These are phyloP conservation scores for Pelusios castaneus DNA, from an alignment of 2,113 vertebrate genomes.

Conservation along the genomic window DNA sequence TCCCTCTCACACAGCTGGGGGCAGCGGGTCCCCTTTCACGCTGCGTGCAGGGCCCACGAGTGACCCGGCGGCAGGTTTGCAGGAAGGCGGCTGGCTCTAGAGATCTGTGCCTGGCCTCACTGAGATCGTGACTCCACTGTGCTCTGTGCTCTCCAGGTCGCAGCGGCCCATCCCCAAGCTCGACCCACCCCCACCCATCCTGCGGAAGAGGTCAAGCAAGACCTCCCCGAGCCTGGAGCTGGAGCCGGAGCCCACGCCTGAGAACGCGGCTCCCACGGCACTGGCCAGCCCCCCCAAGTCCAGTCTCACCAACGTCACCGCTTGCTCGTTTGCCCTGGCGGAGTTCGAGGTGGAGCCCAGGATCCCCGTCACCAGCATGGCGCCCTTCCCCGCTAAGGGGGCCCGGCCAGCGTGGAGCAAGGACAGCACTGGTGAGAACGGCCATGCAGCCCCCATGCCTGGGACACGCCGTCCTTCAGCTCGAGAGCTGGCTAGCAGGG, in stretches of 20 bases:
- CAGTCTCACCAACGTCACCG: constrained; percentile 77
- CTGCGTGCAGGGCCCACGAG: background rate
- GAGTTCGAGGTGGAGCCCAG: constrained; percentile 75
- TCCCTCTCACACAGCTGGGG: background rate
- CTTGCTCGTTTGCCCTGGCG: constrained; percentile 73
- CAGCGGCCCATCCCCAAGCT: constrained; percentile 83
- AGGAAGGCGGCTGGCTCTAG: background rate
- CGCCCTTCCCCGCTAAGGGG: constrained; percentile 74
- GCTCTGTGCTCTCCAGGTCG: constrained; percentile 42
- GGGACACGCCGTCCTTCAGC: constrained; percentile 44
- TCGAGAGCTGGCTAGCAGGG: background rate
- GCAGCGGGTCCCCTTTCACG: background rate
- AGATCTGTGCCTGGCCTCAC: background rate
- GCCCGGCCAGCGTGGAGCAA: constrained; percentile 59
- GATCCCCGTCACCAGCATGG: constrained; percentile 67
- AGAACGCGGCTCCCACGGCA: constrained; percentile 17
- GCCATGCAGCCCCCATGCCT: constrained; percentile 70
- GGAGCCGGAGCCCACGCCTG: constrained; percentile 41
- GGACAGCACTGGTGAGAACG: constrained; percentile 69
- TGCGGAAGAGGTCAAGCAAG: constrained; percentile 83
- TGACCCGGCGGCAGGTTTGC: fast-evolving
- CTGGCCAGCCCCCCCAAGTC: constrained; percentile 67
- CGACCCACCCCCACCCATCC: constrained; percentile 79
- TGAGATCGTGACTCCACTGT: background rate
- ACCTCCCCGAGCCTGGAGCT: constrained; percentile 77